phyloP scores from a whole-genome alignment of 1,140 invertebrate species.

The Brachionus calyciflorus region DNA sequence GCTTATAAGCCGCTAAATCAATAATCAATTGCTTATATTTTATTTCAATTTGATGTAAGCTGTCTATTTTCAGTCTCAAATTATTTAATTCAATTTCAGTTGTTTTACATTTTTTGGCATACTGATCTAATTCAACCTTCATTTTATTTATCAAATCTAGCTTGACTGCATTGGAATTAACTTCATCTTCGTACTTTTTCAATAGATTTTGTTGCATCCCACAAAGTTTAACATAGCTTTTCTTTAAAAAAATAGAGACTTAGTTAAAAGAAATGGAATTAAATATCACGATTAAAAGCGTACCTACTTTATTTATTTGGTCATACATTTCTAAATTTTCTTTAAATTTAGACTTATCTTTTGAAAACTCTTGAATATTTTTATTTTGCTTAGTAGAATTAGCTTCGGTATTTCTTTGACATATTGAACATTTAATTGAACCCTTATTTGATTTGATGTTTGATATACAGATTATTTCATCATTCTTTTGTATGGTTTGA shows the following conservation, averaged over 20 bases:
- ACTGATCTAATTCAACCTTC: slow-evolving; percentile 17
- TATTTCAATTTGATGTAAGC: not conserved
- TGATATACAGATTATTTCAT: not conserved
- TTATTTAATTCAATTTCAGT: slow-evolving; percentile 1
- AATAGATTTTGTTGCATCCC: slow-evolving; percentile 45
- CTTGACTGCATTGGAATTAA: slow-evolving; percentile 22
- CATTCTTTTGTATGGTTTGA: no score
- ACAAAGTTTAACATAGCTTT: slow-evolving; percentile 34
- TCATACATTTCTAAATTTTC: not conserved
- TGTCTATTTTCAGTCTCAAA: slow-evolving; percentile 21
- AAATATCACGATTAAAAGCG: no score
- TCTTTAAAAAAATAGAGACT: slow-evolving; percentile 4
- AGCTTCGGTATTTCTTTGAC: no score
- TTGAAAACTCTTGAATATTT: no score
- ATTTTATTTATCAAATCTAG: slow-evolving; percentile 29
- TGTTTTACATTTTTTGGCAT: not conserved
- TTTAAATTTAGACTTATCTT: no score
- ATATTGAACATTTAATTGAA: not conserved
- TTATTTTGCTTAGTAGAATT: no score
- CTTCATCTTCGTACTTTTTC: slow-evolving; percentile 42
- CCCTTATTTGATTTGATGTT: not conserved
- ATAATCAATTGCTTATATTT: slow-evolving; percentile 6
- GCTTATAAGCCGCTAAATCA: slow-evolving; percentile 9
- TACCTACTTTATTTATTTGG: slow-evolving; percentile 15
- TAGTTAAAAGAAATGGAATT: no score